Evolutionary conservation across 2,797 vertebrate species (phyloP).

Genomic region (Fringilla coelebs): DNA sequence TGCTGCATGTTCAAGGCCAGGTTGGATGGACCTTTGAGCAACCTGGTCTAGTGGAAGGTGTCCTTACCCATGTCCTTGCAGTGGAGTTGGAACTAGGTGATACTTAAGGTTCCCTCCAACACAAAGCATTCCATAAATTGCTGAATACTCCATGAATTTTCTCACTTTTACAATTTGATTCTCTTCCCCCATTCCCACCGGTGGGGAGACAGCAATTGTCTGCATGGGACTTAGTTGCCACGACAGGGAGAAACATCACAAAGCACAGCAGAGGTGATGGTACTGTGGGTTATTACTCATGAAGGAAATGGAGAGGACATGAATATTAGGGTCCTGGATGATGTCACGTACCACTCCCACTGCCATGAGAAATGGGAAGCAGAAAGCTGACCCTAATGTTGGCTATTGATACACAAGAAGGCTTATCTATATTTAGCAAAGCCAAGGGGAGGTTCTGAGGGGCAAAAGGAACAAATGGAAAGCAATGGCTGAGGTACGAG

Average conservation of each 20-base stretch:
- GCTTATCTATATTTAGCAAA: neutral
- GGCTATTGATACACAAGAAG: neutral
- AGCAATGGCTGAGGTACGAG: neutral
- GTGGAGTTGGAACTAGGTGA: neutral
- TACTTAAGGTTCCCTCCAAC: neutral
- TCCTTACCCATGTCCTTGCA: neutral
- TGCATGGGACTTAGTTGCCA: neutral
- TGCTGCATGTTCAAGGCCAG: neutral
- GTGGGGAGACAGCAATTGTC: neutral
- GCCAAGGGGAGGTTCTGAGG: neutral
- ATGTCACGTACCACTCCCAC: neutral
- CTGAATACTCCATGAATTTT: neutral
- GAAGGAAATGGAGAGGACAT: neutral
- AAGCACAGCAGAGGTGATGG: neutral
- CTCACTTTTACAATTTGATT: neutral
- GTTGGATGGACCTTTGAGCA: neutral
- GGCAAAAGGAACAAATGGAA: neutral
- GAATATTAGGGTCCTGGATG: neutral
- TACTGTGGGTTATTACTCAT: neutral
- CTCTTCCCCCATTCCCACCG: accelerated
- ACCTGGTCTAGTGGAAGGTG: neutral
- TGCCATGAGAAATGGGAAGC: neutral
- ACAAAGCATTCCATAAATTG: neutral
- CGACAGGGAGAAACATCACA: neutral
- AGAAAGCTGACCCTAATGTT: neutral